Percentiles rank a stretch among this genome's conserved stretches.
phyloP scores from a whole-genome alignment of 2,113 vertebrate genomes.

The Perognathus longimembris region DNA sequence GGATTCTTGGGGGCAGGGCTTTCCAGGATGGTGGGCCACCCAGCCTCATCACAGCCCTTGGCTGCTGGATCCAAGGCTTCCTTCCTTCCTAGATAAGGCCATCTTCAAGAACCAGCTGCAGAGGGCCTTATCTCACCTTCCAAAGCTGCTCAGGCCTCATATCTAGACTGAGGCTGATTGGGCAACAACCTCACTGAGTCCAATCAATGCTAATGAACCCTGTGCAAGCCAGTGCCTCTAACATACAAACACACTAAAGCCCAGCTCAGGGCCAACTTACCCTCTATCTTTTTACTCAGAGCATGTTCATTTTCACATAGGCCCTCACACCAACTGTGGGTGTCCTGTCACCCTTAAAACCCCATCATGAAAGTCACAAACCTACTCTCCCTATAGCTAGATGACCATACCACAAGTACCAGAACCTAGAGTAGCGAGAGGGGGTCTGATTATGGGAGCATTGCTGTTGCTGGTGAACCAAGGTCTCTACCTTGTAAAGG shows the following conservation, averaged over 20 bases:
- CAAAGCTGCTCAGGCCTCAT: neutral
- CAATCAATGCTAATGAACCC: neutral
- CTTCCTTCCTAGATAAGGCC: neutral
- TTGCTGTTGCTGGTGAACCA: neutral
- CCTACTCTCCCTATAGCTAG: neutral
- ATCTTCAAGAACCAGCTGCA: neutral
- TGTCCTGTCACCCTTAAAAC: neutral
- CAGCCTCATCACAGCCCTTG: neutral
- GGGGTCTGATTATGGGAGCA: neutral
- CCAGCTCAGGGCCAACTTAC: neutral
- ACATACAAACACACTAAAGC: too few species aligned
- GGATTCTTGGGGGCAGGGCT: neutral
- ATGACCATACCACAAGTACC: neutral
- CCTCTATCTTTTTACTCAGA: neutral
- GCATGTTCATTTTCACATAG: neutral
- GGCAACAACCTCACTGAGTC: neutral
- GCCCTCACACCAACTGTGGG: neutral
- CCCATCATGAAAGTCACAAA: neutral
- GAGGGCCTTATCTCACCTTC: neutral
- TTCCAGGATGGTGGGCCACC: neutral
- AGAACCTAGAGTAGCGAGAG: rapidly evolving
- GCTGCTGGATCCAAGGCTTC: neutral
- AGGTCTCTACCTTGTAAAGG: neutral
- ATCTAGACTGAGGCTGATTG: neutral
- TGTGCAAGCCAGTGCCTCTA: neutral